These are phyloP conservation scores for Timandra comae DNA, from an alignment of 2,888 invertebrate species.

Conservation along the genomic window DNA sequence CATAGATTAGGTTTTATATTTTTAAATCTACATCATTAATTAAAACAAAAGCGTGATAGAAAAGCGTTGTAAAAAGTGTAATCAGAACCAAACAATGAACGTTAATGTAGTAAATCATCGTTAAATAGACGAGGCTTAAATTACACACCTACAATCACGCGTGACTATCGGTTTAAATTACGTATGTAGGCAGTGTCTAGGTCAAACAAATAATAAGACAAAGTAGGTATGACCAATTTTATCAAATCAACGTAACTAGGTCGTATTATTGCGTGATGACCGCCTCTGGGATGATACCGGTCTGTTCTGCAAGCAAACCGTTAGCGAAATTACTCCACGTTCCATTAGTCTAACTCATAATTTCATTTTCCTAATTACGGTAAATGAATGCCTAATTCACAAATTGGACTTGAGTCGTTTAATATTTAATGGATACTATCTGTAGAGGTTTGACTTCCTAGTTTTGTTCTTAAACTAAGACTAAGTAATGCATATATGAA, in stretches of 20 bases:
- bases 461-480: no score
- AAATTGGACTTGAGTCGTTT: slow-evolving; percentile 12
- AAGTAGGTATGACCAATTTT: slow-evolving; percentile 51
- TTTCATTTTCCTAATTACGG: slow-evolving; percentile 22
- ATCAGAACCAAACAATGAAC: no score
- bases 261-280: slow-evolving; percentile 49
- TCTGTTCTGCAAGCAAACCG: slow-evolving; percentile 19
- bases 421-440: background rate
- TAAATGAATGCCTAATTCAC: slow-evolving; percentile 23
- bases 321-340: slow-evolving; percentile 26
- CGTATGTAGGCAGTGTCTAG: slow-evolving; percentile 18
- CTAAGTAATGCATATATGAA: no score
- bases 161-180: slow-evolving; percentile 10
- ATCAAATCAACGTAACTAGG: slow-evolving; percentile 64
- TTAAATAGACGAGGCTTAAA: background rate
- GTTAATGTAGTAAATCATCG: no score
- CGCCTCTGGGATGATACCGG: slow-evolving; percentile 21
- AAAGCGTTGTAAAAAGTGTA: no score
- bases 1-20: no score
- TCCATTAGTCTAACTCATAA: slow-evolving; percentile 30
- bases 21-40: no score
- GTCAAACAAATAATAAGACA: slow-evolving; percentile 18
- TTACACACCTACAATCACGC: slow-evolving; percentile 9
- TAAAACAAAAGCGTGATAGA: no score
- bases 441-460: no score